These are phyloP conservation scores for Campopleginae sp. DNA, from an alignment of 2,888 invertebrate genomes.

Conservation along the genomic window DNA sequence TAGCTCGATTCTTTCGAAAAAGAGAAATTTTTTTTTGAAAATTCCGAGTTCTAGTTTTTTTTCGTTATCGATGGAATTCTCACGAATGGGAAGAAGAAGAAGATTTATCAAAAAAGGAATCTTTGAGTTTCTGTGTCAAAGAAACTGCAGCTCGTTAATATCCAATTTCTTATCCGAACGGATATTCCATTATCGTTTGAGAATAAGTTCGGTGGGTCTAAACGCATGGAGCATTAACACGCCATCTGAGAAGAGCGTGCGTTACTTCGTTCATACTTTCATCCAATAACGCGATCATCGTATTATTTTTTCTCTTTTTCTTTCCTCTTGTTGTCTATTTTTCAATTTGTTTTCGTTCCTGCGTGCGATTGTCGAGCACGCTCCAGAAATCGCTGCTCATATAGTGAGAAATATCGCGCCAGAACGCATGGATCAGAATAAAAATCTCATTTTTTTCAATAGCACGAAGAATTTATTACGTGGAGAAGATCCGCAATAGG, in stretches of 20 bases:
- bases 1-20: neutral
- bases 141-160: conserved; percentile 10
- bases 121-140: neutral
- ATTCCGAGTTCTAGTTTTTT: no score
- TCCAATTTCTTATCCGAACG: conserved; percentile 23
- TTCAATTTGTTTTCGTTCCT: neutral
- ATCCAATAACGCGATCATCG: conserved; percentile 22
- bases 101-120: neutral
- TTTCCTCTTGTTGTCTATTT: neutral
- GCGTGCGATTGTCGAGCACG: conserved; percentile 58
- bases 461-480: neutral
- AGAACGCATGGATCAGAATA: neutral
- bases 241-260: conserved; percentile 25
- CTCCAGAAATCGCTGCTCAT: conserved; percentile 43
- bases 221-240: conserved; percentile 21
- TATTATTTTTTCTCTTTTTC: conserved; percentile 17
- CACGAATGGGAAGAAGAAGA: neutral
- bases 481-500: neutral
- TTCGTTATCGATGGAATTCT: no score
- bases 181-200: conserved; percentile 27
- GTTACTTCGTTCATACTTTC: conserved; percentile 10
- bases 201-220: conserved; percentile 8
- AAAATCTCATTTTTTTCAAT: neutral
- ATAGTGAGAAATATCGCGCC: conserved; percentile 6
- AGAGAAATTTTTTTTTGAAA: no score